These are phyloP conservation scores for Sebastes minor DNA, from an alignment of 2,797 vertebrate genomes.

Conservation along the genomic window DNA sequence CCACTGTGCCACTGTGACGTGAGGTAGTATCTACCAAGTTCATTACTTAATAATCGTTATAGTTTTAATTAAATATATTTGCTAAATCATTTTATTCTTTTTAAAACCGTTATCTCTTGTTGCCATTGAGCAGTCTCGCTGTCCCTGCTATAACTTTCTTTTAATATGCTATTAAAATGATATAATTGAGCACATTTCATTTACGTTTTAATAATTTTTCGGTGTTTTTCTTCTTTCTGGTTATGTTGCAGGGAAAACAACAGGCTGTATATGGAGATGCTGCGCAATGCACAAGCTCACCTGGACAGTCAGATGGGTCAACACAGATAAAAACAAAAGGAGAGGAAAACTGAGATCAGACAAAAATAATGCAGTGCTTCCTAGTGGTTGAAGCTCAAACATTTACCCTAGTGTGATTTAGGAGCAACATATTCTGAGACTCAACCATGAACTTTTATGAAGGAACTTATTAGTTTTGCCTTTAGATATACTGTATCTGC, in stretches of 20 bases:
- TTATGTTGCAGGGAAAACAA: constrained; percentile 71
- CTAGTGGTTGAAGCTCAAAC: background rate
- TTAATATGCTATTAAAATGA: background rate
- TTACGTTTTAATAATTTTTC: background rate
- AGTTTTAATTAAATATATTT: background rate
- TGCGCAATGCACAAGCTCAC: constrained; percentile 69
- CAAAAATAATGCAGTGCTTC: background rate
- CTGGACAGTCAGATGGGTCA: constrained; percentile 64
- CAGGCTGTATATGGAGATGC: constrained; percentile 76
- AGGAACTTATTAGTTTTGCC: background rate
- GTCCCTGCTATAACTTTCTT: background rate
- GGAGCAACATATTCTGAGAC: background rate
- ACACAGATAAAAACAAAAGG: constrained; percentile 35
- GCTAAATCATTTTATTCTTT: background rate
- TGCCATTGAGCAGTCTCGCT: background rate
- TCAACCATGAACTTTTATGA: background rate
- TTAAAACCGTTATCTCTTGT: background rate
- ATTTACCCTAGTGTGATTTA: background rate
- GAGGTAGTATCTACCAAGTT: background rate
- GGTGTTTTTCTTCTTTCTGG: background rate
- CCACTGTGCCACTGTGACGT: background rate
- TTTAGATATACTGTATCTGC: background rate
- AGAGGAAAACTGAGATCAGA: background rate
- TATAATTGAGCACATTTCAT: background rate
- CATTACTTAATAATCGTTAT: background rate